Base-by-base conservation (phyloP, 2,797 vertebrate species). In the Vespertilio murinus region DNA sequence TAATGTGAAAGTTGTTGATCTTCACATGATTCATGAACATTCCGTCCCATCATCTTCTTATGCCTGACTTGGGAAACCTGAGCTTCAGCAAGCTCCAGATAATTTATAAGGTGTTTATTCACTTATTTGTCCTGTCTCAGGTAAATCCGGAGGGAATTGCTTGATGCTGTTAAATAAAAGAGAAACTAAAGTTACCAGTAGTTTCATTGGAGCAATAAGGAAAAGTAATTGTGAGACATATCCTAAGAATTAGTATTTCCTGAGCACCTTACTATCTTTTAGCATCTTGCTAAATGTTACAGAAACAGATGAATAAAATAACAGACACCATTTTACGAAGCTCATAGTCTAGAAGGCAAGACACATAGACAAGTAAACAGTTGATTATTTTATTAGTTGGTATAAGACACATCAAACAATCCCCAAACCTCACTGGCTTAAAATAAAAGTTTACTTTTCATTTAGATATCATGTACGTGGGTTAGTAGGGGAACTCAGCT, bases 131-230 rank as follows among this genome's bases (percentile, higher is more conserved):
- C 73, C 95, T 95, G 47, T 91, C 73, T 97, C 97, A 97, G 92
- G 30, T 87, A 83, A 87, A 86, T 80, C 94, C 94, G 96, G n/a
- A 97, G 96, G 86, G 92, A 88, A 97, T 96, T 97, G 94, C 97
- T 98, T 98, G 97, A 96, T 96, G 96, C 97, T 98, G 97, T 98
- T 98, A 98, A 98, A 98, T 98, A 98, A 98, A 98, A 98, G 97
- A 96, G 75, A 98, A 98, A 97, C 75, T 98, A 98, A 98, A 99
- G 98, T 98, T 98, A 98, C 96, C 98, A 98, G 95, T 97, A 97
- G 98, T 98, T 98, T 98, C 92, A 97, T 96, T 96, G 80, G 88
- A 96, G 94, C 98, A 97, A 94, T 95, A 52, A 91, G 97, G 97
- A 97, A 98, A 98, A 98, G 96, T 98, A 98, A 98, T 98, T 98